A percentile compares a stretch with the other conserved stretches of the same genome.
Evolutionary conservation across 2,888 invertebrate species (phyloP).

Genomic region (Thereva nobilitata): DNA sequence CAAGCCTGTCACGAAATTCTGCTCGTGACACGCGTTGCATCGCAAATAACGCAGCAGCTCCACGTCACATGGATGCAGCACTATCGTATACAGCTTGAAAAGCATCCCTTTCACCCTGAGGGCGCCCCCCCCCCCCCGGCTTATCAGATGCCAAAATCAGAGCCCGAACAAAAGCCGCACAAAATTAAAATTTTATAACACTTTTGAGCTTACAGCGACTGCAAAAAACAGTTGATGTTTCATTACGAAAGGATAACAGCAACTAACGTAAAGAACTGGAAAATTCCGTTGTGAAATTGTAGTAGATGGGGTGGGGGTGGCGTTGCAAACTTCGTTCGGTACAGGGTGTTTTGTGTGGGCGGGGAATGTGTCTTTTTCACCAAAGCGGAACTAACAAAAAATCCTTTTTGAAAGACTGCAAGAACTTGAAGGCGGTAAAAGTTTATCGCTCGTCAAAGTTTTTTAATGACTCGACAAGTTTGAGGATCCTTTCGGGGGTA

Average conservation of each 20-base stretch:
- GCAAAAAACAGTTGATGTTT: slow-evolving; percentile 27
- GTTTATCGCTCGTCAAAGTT: slow-evolving; percentile 37
- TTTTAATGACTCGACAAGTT: slow-evolving; percentile 39
- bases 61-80: background rate
- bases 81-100: background rate
- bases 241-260: slow-evolving; percentile 12
- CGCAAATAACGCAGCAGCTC: slow-evolving; percentile 3
- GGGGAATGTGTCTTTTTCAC: no score
- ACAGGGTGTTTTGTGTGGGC: background rate
- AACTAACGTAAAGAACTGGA: slow-evolving; percentile 11
- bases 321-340: slow-evolving; percentile 1
- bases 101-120: background rate
- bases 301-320: background rate
- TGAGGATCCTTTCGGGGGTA: slow-evolving; percentile 25
- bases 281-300: background rate
- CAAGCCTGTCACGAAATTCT: slow-evolving; percentile 13
- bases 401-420: slow-evolving; percentile 19
- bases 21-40: slow-evolving; percentile 13
- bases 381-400: background rate
- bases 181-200: slow-evolving; percentile 30
- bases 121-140: background rate
- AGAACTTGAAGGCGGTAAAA: slow-evolving; percentile 35
- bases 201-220: slow-evolving; percentile 4
- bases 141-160: background rate
- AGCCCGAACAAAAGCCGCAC: background rate